These are phyloP conservation scores for Hippocampus zosterae DNA, from an alignment of 2,113 vertebrate species.

Conservation along the genomic window DNA sequence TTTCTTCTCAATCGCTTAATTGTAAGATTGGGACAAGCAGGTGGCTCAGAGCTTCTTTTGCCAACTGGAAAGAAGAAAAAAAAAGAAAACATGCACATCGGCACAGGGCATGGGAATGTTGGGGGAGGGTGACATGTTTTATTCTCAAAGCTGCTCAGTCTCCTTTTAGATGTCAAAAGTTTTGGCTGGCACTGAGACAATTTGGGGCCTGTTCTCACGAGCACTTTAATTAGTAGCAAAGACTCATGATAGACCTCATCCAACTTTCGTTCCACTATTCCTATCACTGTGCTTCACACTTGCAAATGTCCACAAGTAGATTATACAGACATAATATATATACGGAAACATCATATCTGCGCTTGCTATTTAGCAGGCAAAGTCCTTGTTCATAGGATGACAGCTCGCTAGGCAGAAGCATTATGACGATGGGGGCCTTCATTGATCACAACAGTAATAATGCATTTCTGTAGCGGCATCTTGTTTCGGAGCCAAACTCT, in stretches of 20 bases:
- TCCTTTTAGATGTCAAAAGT: slow-evolving; percentile 42
- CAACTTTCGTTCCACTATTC: not conserved
- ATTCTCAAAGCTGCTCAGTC: slow-evolving; percentile 18
- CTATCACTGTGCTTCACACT: not conserved
- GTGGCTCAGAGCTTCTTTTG: slow-evolving; percentile 57
- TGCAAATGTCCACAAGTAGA: no score
- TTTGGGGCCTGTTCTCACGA: slow-evolving; percentile 24
- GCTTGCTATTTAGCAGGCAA: no score
- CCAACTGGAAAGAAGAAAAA: slow-evolving; percentile 40
- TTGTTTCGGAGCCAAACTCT: no score
- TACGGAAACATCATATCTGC: no score
- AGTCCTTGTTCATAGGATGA: no score
- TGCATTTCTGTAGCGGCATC: no score
- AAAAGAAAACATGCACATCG: slow-evolving; percentile 16
- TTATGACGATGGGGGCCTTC: no score
- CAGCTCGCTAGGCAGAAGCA: no score
- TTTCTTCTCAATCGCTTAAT: slow-evolving; percentile 57
- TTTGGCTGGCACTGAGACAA: slow-evolving; percentile 39
- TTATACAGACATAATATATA: no score
- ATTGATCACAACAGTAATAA: no score
- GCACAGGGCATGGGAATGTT: slow-evolving; percentile 31
- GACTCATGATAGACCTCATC: not conserved
- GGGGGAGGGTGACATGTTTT: slow-evolving; percentile 37
- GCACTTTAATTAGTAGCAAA: not conserved
- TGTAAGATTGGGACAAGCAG: slow-evolving; percentile 60